These are phyloP conservation scores for Scaptodrosophila latifasciaeformis DNA, from an alignment of 2,888 invertebrate species.

Conservation along the genomic window DNA sequence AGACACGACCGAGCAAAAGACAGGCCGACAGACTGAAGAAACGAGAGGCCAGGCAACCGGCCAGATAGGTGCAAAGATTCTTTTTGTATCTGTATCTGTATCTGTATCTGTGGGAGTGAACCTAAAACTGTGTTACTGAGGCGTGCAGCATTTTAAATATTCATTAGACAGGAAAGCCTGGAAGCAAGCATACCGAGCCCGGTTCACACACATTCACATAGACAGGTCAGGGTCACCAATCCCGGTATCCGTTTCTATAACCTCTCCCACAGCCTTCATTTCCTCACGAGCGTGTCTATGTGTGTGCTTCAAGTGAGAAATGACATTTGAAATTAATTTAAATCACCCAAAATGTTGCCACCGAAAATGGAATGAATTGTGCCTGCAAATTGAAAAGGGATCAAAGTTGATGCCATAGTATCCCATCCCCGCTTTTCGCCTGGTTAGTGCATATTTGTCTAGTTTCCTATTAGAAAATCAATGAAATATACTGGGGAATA, in stretches of 20 bases:
- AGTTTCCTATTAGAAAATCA: too few relatives aligned
- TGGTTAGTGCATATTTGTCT: neutral
- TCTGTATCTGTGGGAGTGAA: conserved; percentile 2
- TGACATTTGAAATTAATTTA: conserved; percentile 66
- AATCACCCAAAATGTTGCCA: conserved; percentile 52
- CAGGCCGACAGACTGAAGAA: too few relatives aligned
- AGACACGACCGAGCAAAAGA: too few relatives aligned
- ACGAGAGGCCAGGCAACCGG: neutral
- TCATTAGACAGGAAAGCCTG: conserved; percentile 49
- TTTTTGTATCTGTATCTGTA: neutral
- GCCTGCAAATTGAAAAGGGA: conserved; percentile 51
- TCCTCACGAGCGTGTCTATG: too few relatives aligned
- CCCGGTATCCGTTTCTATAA: neutral
- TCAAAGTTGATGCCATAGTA: conserved; percentile 34
- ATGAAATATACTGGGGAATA: too few relatives aligned
- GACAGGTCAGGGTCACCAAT: conserved; percentile 39
- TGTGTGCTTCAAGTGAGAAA: conserved; percentile 37
- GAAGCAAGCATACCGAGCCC: conserved; percentile 6
- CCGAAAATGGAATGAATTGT: conserved; percentile 33
- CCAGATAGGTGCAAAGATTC: neutral
- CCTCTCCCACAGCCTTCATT: neutral
- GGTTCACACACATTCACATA: conserved; percentile 1
- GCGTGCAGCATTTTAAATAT: conserved; percentile 59
- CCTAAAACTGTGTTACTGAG: conserved; percentile 16
- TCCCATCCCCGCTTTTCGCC: neutral